Evolutionary conservation across 2,113 vertebrate genomes (phyloP).

Genomic region (Synodontis membranacea): DNA sequence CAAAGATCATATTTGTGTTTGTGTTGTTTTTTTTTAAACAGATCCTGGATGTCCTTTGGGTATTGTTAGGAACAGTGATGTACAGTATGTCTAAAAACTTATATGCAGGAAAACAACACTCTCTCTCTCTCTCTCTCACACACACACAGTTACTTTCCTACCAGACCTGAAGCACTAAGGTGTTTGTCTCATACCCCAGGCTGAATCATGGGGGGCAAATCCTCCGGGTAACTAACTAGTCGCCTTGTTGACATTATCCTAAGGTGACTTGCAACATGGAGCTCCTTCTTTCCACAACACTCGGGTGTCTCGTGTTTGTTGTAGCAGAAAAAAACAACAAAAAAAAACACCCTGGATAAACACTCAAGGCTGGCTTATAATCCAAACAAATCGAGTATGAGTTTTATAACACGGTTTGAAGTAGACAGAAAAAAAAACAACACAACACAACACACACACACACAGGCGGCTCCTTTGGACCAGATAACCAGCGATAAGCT

Average conservation of each 20-base stretch:
- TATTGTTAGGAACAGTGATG: not conserved
- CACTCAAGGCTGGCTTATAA: not conserved
- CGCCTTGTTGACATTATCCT: slow-evolving; percentile 14
- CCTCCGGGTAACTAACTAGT: not conserved
- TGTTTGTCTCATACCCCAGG: not conserved
- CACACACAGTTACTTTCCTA: not conserved
- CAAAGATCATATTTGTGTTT: not conserved
- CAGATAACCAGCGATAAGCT: slow-evolving; percentile 39
- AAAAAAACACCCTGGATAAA: not conserved
- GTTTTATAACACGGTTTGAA: not conserved
- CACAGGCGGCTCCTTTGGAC: not conserved
- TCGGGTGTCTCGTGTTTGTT: slow-evolving; percentile 20
- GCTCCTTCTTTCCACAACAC: slow-evolving; percentile 33
- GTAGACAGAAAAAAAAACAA: too few species aligned
- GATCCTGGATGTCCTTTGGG: not conserved
- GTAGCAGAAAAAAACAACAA: not conserved
- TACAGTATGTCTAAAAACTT: not conserved
- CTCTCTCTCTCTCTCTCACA: not conserved
- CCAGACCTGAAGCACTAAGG: not conserved
- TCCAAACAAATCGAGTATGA: not conserved
- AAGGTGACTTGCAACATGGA: slow-evolving; percentile 38
- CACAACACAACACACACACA: not conserved
- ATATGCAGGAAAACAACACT: not conserved
- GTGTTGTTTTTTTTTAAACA: too few species aligned
- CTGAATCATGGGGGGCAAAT: not conserved